phyloP scores from a whole-genome alignment of 2,797 vertebrate genomes.

The Galaxias olidus region DNA sequence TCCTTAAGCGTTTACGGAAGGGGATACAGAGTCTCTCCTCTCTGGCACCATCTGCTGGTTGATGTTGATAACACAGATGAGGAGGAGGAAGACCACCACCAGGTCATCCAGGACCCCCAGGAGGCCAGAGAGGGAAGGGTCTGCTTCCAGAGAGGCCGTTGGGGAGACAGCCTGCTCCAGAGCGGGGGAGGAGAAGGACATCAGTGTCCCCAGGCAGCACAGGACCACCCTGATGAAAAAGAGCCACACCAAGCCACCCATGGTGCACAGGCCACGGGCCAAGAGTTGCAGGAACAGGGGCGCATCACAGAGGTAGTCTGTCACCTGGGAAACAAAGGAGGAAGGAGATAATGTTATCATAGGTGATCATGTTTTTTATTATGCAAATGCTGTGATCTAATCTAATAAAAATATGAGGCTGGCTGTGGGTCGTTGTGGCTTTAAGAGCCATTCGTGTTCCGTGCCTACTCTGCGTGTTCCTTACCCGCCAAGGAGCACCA shows the following conservation, averaged over 20 bases:
- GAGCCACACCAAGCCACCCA: constrained; percentile 75
- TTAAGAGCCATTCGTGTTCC: background rate
- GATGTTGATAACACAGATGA: constrained; percentile 80
- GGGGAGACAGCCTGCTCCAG: constrained; percentile 46
- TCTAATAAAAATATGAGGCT: background rate
- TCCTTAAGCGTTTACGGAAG: constrained; percentile 36
- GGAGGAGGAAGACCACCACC: constrained; percentile 79
- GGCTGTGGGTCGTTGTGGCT: background rate
- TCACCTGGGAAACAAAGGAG: constrained; percentile 61
- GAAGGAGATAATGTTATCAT: too few relatives aligned
- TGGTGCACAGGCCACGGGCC: constrained; percentile 69
- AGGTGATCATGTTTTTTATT: constrained; percentile 6
- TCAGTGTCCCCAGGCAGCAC: constrained; percentile 74
- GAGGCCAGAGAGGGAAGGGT: constrained; percentile 72
- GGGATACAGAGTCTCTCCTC: constrained; percentile 40
- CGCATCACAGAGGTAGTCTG: constrained; percentile 79
- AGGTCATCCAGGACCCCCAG: constrained; percentile 78
- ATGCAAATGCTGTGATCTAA: constrained; percentile 6
- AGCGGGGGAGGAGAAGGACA: constrained; percentile 71
- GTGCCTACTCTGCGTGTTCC: constrained; percentile 32
- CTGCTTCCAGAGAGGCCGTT: constrained; percentile 53
- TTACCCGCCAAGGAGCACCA: constrained; percentile 76
- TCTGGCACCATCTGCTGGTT: constrained; percentile 78
- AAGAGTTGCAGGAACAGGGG: constrained; percentile 73
- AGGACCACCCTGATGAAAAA: constrained; percentile 80